A percentile compares a stretch with the other conserved stretches of the same genome.
phyloP scores from a whole-genome alignment of 2,113 vertebrate genomes.

The Sitta europaea region DNA sequence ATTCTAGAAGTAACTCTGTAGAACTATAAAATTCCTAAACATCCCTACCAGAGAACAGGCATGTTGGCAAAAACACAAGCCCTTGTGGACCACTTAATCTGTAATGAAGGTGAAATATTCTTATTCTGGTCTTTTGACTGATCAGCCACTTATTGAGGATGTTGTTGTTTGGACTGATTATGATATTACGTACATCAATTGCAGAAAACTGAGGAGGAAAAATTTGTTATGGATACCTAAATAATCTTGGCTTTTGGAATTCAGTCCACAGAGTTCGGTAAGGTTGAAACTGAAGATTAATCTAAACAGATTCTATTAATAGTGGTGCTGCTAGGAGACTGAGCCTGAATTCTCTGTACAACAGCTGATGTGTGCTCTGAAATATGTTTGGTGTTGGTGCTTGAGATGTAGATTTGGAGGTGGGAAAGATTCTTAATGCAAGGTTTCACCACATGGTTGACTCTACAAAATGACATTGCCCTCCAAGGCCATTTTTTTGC shows the following conservation, averaged over 20 bases:
- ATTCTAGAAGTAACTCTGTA: not conserved
- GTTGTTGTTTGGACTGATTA: not conserved
- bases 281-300: slow-evolving; percentile 62
- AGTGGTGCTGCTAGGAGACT: slow-evolving; percentile 67
- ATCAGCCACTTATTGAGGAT: not conserved
- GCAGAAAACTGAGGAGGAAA: not conserved
- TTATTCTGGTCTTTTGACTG: not conserved
- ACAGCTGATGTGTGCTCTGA: slow-evolving; percentile 58
- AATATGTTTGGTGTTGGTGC: slow-evolving; percentile 36
- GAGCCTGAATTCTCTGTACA: slow-evolving; percentile 47
- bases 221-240: not conserved
- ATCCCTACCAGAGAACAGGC: not conserved
- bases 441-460: not conserved
- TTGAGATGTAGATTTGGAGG: not conserved
- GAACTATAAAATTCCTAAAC: not conserved
- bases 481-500: not conserved
- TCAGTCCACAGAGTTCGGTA: slow-evolving; percentile 13
- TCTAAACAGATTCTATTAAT: slow-evolving; percentile 67
- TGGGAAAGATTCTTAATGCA: not conserved
- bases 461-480: not conserved
- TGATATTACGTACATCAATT: not conserved
- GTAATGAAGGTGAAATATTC: not conserved
- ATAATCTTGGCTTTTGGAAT: not conserved
- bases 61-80: not conserved
- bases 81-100: not conserved